These are phyloP conservation scores for Bombus fervidus DNA, from an alignment of 1,140 invertebrate genomes.

Conservation along the genomic window DNA sequence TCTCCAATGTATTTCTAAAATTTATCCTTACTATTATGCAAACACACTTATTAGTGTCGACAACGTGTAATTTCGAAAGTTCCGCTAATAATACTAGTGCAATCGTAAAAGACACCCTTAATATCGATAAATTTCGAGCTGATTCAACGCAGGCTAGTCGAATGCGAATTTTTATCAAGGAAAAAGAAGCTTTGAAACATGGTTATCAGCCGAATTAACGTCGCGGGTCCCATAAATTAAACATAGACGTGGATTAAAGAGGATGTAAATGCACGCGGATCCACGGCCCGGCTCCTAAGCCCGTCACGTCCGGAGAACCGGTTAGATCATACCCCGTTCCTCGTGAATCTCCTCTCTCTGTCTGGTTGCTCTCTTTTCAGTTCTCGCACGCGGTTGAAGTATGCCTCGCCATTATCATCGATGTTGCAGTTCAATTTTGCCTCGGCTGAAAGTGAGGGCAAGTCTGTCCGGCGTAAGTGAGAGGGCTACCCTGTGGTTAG, in stretches of 20 bases:
- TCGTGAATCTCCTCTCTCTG: background rate
- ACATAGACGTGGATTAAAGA: conserved; percentile 34
- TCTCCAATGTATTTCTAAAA: too few relatives aligned
- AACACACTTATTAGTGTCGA: too few relatives aligned
- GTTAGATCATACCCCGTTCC: conserved; percentile 35
- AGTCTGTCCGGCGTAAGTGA: conserved; percentile 40
- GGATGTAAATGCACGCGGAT: conserved; percentile 24
- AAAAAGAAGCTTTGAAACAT: background rate
- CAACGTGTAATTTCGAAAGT: too few relatives aligned
- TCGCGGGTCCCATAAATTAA: conserved; percentile 19
- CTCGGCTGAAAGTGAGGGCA: background rate
- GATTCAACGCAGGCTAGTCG: background rate
- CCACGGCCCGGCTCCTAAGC: conserved; percentile 29
- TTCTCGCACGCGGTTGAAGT: conserved; percentile 47
- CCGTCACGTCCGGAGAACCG: conserved; percentile 61
- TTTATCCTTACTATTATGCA: too few relatives aligned
- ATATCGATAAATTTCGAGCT: conserved; percentile 11
- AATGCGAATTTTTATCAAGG: background rate
- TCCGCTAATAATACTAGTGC: too few relatives aligned
- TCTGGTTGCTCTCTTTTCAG: conserved; percentile 52
- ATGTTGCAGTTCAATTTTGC: conserved; percentile 67
- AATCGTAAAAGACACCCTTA: too few relatives aligned
- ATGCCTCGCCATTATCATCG: conserved; percentile 69
- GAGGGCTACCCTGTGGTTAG: conserved; percentile 58
- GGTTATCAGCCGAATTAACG: conserved; percentile 24